Evolutionary conservation across 2,797 vertebrate genomes (phyloP).

Genomic region (Halcyon chelicuti): DNA sequence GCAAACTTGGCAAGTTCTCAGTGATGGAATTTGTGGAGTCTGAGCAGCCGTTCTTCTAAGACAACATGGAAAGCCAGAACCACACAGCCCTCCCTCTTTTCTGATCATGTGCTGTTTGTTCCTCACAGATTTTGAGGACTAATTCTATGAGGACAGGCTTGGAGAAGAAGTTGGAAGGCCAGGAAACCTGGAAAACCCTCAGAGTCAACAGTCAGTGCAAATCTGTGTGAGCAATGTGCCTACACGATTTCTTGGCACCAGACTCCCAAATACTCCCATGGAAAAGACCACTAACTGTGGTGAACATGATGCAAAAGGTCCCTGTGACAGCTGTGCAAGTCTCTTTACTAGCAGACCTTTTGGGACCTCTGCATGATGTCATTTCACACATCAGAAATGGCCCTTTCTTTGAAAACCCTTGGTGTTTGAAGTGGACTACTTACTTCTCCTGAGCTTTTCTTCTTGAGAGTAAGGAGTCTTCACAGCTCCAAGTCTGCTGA

Average conservation of each 20-base stretch:
- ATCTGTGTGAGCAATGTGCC: neutral
- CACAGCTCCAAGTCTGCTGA: neutral
- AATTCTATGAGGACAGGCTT: neutral
- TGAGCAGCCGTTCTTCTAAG: neutral
- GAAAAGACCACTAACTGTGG: neutral
- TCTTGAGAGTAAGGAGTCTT: neutral
- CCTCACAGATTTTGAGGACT: neutral
- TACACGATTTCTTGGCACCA: neutral
- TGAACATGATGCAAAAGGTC: neutral
- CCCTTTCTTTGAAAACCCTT: neutral
- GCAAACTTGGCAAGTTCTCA: neutral
- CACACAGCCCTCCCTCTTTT: neutral
- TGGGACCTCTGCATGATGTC: neutral
- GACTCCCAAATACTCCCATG: neutral
- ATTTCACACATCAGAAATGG: neutral
- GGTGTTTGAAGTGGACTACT: neutral
- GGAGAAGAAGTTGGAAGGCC: neutral
- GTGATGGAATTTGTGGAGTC: neutral
- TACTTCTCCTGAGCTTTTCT: neutral
- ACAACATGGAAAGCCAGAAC: neutral
- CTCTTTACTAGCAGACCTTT: neutral
- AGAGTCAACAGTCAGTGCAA: accelerated
- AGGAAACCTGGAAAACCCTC: neutral
- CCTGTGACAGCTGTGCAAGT: neutral
- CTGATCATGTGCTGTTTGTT: neutral